Conservation (phyloP, 2,113 vertebrate genomes). For the Sturnus vulgaris region DNA sequence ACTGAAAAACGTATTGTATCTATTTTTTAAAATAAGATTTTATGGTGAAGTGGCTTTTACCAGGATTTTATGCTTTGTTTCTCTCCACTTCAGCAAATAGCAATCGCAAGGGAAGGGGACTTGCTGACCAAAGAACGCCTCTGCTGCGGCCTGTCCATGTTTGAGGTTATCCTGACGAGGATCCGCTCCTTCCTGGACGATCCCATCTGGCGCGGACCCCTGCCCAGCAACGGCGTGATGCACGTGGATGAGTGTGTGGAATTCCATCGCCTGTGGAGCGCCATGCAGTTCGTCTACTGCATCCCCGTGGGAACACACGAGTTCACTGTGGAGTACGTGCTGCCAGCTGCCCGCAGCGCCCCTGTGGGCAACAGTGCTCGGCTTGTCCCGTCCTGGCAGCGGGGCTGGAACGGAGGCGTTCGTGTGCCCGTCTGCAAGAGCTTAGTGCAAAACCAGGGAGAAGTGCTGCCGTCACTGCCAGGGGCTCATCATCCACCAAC, state of each 20-base stretch:
- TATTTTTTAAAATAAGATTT: not conserved
- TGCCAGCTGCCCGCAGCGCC: not conserved
- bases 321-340: constrained; percentile 87
- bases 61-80: not conserved
- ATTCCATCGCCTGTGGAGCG: constrained; percentile 88
- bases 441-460: not conserved
- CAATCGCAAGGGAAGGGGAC: constrained; percentile 85
- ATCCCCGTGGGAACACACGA: constrained; percentile 87
- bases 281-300: constrained; percentile 92
- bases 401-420: not conserved
- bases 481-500: not conserved
- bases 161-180: constrained; percentile 84
- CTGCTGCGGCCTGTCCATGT: constrained; percentile 88
- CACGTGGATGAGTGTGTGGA: constrained; percentile 89
- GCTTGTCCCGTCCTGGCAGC: not conserved
- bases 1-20: not conserved
- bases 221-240: constrained; percentile 89
- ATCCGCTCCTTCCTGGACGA: constrained; percentile 85
- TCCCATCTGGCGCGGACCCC: constrained; percentile 85
- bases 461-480: not conserved
- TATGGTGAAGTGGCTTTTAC: not conserved
- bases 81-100: constrained; percentile 79
- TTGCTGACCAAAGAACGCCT: constrained; percentile 87
- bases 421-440: not conserved
- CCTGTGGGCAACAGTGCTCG: not conserved